Conservation (phyloP, 2,888 invertebrate genomes). For the Pteria penguin region DNA sequence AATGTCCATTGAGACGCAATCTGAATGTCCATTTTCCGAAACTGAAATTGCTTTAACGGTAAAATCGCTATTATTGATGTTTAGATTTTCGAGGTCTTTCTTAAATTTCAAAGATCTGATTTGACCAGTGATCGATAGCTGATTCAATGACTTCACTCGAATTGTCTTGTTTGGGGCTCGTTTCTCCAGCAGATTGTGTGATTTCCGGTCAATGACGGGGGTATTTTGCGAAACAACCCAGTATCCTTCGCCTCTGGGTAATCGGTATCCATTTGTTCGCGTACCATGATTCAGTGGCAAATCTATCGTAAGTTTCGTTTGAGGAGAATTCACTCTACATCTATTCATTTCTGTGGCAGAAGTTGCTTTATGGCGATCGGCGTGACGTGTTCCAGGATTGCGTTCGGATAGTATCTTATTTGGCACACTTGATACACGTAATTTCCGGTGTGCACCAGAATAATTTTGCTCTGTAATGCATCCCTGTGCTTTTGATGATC, state of each 20-base stretch:
- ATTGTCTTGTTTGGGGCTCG: not conserved
- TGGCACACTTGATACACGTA: constrained; percentile 6
- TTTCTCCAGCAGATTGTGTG: not conserved
- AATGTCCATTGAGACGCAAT: not conserved
- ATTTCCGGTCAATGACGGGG: not conserved
- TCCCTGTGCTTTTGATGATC: constrained; percentile 9
- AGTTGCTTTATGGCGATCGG: constrained; percentile 6
- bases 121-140: not conserved
- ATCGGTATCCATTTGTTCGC: not conserved
- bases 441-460: not conserved
- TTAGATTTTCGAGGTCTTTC: not conserved
- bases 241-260: constrained; percentile 1
- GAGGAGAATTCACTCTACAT: not conserved
- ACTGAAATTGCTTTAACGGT: not conserved
- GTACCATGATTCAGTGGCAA: not conserved
- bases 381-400: not conserved
- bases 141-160: not conserved
- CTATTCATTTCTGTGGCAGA: not conserved
- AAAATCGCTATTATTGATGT: too few relatives aligned
- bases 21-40: not conserved
- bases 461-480: not conserved
- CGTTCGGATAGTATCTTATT: not conserved
- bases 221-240: constrained; percentile 11
- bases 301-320: not conserved
- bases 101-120: not conserved